Percentiles rank a stretch among this genome's conserved stretches.
phyloP scores from a whole-genome alignment of 2,113 vertebrate species.

The Maccullochella peelii region DNA sequence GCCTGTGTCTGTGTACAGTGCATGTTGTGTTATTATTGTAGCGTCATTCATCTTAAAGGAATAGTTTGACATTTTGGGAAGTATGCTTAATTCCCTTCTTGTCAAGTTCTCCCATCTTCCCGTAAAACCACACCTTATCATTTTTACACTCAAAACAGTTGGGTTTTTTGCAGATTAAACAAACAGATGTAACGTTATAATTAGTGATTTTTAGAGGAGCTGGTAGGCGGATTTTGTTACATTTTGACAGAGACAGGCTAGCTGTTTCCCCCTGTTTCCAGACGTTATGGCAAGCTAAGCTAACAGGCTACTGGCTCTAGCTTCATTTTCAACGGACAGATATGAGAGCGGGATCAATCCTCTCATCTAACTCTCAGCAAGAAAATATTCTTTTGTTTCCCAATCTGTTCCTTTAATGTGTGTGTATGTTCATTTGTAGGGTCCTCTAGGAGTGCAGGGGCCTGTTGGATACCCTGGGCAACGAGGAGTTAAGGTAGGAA shows the following conservation, averaged over 20 bases:
- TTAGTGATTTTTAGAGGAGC: background rate
- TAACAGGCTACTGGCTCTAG: background rate
- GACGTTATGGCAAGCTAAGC: background rate
- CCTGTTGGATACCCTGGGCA: constrained; percentile 94
- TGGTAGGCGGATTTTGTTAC: background rate
- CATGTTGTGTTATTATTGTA: background rate
- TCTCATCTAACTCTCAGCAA: background rate
- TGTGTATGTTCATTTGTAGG: constrained; percentile 77
- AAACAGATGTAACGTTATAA: background rate
- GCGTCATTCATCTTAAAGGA: background rate
- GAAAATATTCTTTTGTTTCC: background rate
- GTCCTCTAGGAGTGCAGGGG: constrained; percentile 92
- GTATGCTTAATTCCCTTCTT: background rate
- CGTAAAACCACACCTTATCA: background rate
- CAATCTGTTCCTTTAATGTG: background rate
- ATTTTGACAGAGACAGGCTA: background rate
- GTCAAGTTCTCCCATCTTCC: background rate
- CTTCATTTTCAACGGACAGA: background rate
- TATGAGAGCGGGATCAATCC: background rate
- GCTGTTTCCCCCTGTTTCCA: background rate
- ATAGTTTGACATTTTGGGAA: background rate
- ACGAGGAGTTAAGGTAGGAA: constrained; percentile 92
- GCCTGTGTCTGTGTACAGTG: constrained; percentile 2
- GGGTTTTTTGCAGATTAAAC: background rate
- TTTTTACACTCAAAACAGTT: background rate